These are phyloP conservation scores for Adineta ricciae DNA, from an alignment of 2,888 invertebrate genomes.

Conservation along the genomic window DNA sequence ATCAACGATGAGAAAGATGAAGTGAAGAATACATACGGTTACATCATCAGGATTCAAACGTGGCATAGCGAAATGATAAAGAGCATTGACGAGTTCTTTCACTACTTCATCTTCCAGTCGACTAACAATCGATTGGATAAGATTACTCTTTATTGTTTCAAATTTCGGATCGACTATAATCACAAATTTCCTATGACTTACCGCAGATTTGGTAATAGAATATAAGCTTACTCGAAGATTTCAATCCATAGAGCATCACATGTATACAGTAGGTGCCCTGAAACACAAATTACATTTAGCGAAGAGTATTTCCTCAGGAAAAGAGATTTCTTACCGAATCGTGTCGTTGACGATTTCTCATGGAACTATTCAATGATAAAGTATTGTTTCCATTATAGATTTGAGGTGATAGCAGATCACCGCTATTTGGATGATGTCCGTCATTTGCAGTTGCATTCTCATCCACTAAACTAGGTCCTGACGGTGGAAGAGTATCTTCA, in stretches of 20 bases:
- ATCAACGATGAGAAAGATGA: background rate
- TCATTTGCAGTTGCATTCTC: background rate
- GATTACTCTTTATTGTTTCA: background rate
- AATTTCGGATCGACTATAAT: background rate
- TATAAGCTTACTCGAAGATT: background rate
- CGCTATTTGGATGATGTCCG: background rate
- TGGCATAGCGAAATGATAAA: background rate
- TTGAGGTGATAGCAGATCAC: background rate
- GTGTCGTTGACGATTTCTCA: slow-evolving; percentile 9
- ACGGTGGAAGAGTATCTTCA: background rate
- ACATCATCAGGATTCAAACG: slow-evolving; percentile 23
- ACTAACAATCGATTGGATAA: background rate
- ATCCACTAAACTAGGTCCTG: background rate
- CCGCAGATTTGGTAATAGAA: background rate
- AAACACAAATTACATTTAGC: background rate
- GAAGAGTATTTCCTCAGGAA: background rate
- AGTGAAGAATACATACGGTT: background rate
- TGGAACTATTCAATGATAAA: background rate
- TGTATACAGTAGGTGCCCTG: background rate
- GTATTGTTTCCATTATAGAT: background rate
- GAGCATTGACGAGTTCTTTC: background rate
- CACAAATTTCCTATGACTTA: background rate
- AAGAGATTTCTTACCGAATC: slow-evolving; percentile 18
- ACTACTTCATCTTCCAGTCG: background rate
- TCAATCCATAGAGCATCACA: background rate